These are phyloP conservation scores for Aphyosemion australe DNA, from an alignment of 2,113 vertebrate species.

Conservation along the genomic window DNA sequence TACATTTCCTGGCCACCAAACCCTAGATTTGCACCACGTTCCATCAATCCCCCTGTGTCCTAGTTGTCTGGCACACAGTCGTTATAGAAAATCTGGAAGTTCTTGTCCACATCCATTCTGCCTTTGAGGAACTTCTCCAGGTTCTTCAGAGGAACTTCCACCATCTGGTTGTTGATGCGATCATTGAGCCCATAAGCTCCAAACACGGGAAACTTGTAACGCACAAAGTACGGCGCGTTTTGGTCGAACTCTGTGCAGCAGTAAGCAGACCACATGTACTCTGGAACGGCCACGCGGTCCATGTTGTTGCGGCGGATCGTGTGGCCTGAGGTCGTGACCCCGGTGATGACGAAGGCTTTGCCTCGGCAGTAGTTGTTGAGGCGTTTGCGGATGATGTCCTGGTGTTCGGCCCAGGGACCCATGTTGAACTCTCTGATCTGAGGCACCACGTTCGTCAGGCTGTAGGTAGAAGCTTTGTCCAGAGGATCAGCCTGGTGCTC, in stretches of 20 bases:
- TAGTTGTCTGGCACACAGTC: slow-evolving; percentile 70
- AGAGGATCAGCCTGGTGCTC: slow-evolving; percentile 73
- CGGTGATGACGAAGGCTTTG: slow-evolving; percentile 67
- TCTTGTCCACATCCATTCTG: slow-evolving; percentile 75
- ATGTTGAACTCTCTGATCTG: slow-evolving; percentile 75
- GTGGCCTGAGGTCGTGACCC: slow-evolving; percentile 71
- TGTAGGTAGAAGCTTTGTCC: slow-evolving; percentile 78
- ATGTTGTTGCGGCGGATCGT: slow-evolving; percentile 72
- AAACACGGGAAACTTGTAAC: slow-evolving; percentile 77
- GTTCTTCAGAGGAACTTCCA: slow-evolving; percentile 72
- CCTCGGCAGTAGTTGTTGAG: slow-evolving; percentile 78
- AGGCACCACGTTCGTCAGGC: slow-evolving; percentile 74
- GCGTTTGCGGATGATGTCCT: slow-evolving; percentile 69
- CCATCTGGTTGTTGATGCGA: slow-evolving; percentile 69
- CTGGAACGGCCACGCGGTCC: slow-evolving; percentile 67
- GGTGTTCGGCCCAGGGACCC: slow-evolving; percentile 77
- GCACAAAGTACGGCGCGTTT: slow-evolving; percentile 71
- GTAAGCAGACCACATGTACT: slow-evolving; percentile 76
- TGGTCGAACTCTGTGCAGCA: slow-evolving; percentile 74
- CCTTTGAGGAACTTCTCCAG: slow-evolving; percentile 75
- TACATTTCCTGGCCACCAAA: background rate
- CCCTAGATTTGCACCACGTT: no score
- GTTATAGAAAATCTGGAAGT: slow-evolving; percentile 79
- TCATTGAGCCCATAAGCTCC: slow-evolving; percentile 72
- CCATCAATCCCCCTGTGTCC: background rate